phyloP scores from a whole-genome alignment of 2,888 invertebrate species.

The Sinelater perroti region DNA sequence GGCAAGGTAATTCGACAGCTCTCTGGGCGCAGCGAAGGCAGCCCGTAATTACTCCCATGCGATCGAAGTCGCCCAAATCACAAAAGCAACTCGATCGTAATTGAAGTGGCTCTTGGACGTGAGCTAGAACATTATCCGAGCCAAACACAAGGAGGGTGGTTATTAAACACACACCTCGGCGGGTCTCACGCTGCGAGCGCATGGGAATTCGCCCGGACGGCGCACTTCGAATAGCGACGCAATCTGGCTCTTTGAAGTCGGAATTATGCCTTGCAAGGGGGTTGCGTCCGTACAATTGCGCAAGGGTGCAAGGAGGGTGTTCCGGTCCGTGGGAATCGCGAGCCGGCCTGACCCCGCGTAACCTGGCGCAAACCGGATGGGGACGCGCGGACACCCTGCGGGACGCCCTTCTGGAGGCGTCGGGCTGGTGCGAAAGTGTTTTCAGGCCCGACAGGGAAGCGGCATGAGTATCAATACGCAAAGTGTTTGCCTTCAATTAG shows the following conservation, averaged over 20 bases:
- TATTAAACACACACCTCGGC: slow-evolving; percentile 42
- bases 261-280: slow-evolving; percentile 28
- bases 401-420: slow-evolving; percentile 22
- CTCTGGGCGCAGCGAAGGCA: slow-evolving; percentile 3
- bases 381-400: slow-evolving; percentile 4
- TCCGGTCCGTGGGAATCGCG: slow-evolving; percentile 34
- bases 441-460: slow-evolving; percentile 16
- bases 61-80: too few relatives aligned
- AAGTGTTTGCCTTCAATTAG: slow-evolving; percentile 24
- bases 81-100: slow-evolving; percentile 6
- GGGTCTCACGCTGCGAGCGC: slow-evolving; percentile 42
- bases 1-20: too few relatives aligned
- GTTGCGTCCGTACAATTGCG: slow-evolving; percentile 23
- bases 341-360: slow-evolving; percentile 33
- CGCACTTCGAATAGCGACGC: slow-evolving; percentile 25
- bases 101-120: slow-evolving; percentile 23
- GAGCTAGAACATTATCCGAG: slow-evolving; percentile 23
- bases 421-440: slow-evolving; percentile 17
- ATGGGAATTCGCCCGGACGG: slow-evolving; percentile 41
- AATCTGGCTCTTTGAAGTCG: slow-evolving; percentile 35
- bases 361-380: slow-evolving; percentile 26
- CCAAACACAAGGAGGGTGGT: slow-evolving; percentile 40
- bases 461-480: slow-evolving; percentile 20
- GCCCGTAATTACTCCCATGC: slow-evolving; percentile 14
- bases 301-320: slow-evolving; percentile 34